Evolutionary conservation across 2,888 invertebrate genomes (phyloP), one percentile per base, ranked within the genome.

Genomic region (Diogma glabrata): DNA sequence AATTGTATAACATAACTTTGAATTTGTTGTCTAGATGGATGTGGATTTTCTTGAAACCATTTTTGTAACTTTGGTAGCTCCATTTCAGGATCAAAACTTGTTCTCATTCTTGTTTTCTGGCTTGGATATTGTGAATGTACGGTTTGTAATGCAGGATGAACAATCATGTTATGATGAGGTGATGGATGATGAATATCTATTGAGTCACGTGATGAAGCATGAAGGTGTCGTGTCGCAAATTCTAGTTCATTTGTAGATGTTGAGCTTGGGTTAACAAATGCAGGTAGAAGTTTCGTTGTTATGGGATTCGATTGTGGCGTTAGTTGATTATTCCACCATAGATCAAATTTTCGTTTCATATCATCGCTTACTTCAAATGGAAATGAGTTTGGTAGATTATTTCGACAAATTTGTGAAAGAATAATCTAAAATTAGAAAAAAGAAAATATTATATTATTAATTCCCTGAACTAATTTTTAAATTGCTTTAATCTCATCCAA

Each of bases 11-110:
- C 91, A 70, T 94, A 97, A 57, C 91, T 87, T 61, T 94, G 91
- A 64, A 99, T 94, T 72, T 95, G 95, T 62, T 95, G 92, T 50
- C 96, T 77, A 57, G 91, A 90, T 0, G 99, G 99, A 67, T 97
- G 97, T 60, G 95, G 94, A 69, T 97, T 97, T 65, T 93, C 91
- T 38, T 84, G 80, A 73, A 97, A 99, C 96, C 97, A 97, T 59
- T 89, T 80, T 66, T 97, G 96, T 50, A 99, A 72, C 63, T 94
- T 90, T 1, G 97, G 96, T 56, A 99, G 72, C 71, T 99, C 97
- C 62, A 93, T 75, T 70, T 96, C 95, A 0, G 95, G 94, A 70
- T 96, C 95, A 63, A 96, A 96, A 64, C 93, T 94, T 16, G 95
- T 95, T 58, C 96, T 78, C 90, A 95, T 93, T 61, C 95, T 79